A percentile compares a stretch with the other conserved stretches of the same genome.
These are phyloP conservation scores for Corythaixoides concolor DNA, from an alignment of 2,113 vertebrate genomes.

Conservation along the genomic window DNA sequence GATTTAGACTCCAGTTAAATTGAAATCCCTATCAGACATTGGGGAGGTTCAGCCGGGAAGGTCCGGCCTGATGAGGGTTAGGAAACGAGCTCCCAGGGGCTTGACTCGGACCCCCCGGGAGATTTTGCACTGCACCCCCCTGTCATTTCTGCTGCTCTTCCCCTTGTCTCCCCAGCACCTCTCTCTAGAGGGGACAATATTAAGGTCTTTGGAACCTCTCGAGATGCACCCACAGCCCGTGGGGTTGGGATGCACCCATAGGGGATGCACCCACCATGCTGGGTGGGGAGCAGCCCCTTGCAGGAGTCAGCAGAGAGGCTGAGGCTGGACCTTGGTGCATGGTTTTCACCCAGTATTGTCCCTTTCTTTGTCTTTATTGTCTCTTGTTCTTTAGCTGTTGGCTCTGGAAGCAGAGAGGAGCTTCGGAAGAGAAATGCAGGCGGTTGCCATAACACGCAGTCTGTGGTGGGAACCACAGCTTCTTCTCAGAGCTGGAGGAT, in stretches of 20 bases:
- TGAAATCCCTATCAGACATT: accelerated
- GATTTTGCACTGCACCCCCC: too few species aligned
- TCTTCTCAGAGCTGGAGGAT: neutral
- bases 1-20: accelerated
- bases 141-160: neutral
- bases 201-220: neutral
- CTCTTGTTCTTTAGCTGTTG: neutral
- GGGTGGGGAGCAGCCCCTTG: neutral
- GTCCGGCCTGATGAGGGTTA: neutral
- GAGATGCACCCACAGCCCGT: neutral
- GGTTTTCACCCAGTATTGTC: neutral
- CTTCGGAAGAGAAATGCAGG: neutral
- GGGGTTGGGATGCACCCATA: too few species aligned
- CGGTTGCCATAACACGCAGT: too few species aligned
- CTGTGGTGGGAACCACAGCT: neutral
- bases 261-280: too few species aligned
- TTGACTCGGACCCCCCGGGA: accelerated
- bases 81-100: neutral
- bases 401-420: neutral
- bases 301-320: too few species aligned
- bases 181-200: too few species aligned
- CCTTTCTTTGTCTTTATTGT: neutral
- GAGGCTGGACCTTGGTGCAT: accelerated
- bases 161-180: neutral
- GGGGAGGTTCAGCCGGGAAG: neutral